Evolutionary conservation across 2,888 invertebrate species (phyloP), one percentile per base, ranked within the genome.

Genomic region (Patella depressa): DNA sequence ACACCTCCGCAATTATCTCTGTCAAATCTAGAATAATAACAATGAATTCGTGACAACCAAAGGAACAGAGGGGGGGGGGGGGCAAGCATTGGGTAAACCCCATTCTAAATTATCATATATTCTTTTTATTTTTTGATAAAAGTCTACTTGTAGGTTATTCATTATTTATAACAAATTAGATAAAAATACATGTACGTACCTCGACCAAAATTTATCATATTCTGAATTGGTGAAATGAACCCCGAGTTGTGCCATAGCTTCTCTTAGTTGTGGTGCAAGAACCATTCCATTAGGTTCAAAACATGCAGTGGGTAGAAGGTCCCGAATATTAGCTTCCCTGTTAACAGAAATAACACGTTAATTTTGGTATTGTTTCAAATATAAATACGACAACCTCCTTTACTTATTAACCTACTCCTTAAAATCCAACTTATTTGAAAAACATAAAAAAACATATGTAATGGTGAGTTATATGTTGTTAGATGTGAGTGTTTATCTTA

Each of bases 1-100:
- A 88, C 78, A 11, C 85, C 85, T 5, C 87, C 86, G 2, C 80
- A 79, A 19, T 84, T 85, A 71, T 85, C 84, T 45, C 81, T 83
- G 79, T 88, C 88, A 81, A 84, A 87, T 74, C 87, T 88, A 77
- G n/a, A 79, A 71, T 34, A 65, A 29, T 73, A 72, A 73, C 19
- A 71, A 53, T 11, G 3, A 53, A 74, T 24, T 45, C 45, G 9
- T 45, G 45, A 34, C 34, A 34, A 34, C 4, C 0, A 3, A 34
- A 34, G 5, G 34, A 45, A 45, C 45, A 45, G 9, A 45, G 45
- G 45, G 45, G 45, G 9, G 0, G 1, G 45, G 45, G 1, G 0
- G 7, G n/a, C n/a, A 45, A 45, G 45, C 45, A 45, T 7, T 45
- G 7, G 1, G 9, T 45, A 45, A 45, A 3, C 5, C 34, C 34